Evolutionary conservation across 2,113 vertebrate species (phyloP).

Genomic region (Otocyon megalotis): DNA sequence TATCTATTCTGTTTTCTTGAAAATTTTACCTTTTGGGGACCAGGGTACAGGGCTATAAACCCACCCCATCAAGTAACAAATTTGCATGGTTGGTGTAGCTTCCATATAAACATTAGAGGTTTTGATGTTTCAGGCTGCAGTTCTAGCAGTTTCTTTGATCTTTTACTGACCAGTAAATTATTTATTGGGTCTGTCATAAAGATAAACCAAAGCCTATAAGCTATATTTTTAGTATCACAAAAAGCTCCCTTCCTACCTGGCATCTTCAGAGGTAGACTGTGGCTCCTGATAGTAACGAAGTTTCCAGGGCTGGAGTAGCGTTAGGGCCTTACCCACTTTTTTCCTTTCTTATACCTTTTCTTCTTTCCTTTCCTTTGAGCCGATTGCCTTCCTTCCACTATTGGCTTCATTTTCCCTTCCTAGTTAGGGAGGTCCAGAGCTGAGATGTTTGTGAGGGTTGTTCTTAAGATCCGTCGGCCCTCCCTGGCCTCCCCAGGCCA

Average conservation of each 20-base stretch:
- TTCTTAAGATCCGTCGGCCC: not conserved
- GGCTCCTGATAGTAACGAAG: not conserved
- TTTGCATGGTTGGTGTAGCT: not conserved
- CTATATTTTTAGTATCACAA: slow-evolving; percentile 68
- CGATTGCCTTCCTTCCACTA: not conserved
- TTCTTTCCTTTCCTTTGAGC: not conserved
- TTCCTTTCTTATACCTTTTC: not conserved
- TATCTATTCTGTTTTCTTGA: slow-evolving; percentile 46
- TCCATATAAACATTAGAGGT: slow-evolving; percentile 50
- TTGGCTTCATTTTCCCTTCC: not conserved
- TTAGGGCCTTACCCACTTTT: no score
- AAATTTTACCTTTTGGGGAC: not conserved
- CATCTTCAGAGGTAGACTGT: not conserved
- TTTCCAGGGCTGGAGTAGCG: fast-evolving
- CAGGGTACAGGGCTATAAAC: slow-evolving; percentile 7
- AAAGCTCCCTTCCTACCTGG: slow-evolving; percentile 34
- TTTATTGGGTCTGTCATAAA: slow-evolving; percentile 74
- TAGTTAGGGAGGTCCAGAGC: not conserved
- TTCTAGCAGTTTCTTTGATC: slow-evolving; percentile 69
- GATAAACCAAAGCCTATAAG: slow-evolving; percentile 70
- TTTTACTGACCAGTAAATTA: slow-evolving; percentile 80
- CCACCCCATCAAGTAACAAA: not conserved
- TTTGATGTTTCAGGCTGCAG: slow-evolving; percentile 52
- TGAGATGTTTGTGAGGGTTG: not conserved
- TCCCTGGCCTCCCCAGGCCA: not conserved